Conservation (phyloP, 1,140 invertebrate species). For the Drosophila nigrodunni region DNA sequence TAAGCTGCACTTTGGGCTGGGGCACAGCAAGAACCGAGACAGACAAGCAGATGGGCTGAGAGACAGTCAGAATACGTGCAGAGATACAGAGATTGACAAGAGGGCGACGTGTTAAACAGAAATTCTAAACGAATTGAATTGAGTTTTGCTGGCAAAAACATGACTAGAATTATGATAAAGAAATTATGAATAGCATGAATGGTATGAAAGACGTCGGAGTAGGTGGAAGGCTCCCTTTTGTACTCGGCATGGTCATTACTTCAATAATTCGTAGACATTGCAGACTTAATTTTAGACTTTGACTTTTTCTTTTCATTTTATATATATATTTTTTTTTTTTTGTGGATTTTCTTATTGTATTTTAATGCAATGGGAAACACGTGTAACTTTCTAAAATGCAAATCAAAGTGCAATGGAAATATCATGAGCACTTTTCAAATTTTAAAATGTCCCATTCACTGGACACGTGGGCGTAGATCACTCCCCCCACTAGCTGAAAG, state of each 20-base stretch:
- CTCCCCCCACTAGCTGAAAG: background rate
- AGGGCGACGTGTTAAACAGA: slow-evolving; percentile 55
- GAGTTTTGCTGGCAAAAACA: slow-evolving; percentile 42
- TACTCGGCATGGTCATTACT: slow-evolving; percentile 33
- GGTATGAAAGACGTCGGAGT: background rate
- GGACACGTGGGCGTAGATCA: slow-evolving; percentile 62
- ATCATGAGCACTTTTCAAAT: slow-evolving; percentile 72
- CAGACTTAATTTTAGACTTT: slow-evolving; percentile 50
- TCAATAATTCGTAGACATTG: slow-evolving; percentile 39
- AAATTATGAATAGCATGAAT: slow-evolving; percentile 68
- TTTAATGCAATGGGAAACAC: slow-evolving; percentile 70
- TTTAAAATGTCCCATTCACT: slow-evolving; percentile 46
- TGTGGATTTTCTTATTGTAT: slow-evolving; percentile 46
- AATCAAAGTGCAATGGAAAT: slow-evolving; percentile 76
- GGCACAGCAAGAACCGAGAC: slow-evolving; percentile 7
- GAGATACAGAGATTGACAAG: slow-evolving; percentile 66
- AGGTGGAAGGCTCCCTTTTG: background rate
- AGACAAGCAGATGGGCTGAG: slow-evolving; percentile 16
- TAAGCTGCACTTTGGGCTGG: slow-evolving; percentile 47
- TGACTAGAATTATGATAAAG: slow-evolving; percentile 76
- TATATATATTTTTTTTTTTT: slow-evolving; percentile 18
- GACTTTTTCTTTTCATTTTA: slow-evolving; percentile 41
- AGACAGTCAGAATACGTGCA: slow-evolving; percentile 45
- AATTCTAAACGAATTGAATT: slow-evolving; percentile 47
- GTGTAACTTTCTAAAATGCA: slow-evolving; percentile 81